Evolutionary conservation across 2,113 vertebrate species (phyloP).

Genomic region (Electrona antarctica): DNA sequence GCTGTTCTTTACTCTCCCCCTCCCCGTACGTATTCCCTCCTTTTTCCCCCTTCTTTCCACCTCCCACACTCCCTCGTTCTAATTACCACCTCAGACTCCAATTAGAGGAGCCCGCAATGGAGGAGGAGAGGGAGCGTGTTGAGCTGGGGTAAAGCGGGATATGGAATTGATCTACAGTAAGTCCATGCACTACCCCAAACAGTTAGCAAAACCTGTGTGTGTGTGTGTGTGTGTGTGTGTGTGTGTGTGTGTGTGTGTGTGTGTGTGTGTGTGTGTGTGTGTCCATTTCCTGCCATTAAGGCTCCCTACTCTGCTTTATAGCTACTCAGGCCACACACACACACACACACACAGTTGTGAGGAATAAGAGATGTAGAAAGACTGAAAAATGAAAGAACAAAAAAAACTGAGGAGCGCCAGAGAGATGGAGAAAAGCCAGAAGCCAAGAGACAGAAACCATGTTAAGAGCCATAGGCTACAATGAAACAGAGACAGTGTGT

Average conservation of each 20-base stretch:
- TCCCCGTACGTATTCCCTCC: not conserved
- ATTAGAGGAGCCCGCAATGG: constrained; percentile 77
- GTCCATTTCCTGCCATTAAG: constrained; percentile 63
- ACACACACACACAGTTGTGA: no score
- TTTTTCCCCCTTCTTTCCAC: constrained; percentile 14
- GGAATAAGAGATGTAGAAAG: no score
- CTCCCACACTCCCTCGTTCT: constrained; percentile 54
- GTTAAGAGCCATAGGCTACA: no score
- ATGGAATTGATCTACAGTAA: no score
- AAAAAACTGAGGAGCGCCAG: no score
- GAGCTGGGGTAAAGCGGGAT: constrained; percentile 5
- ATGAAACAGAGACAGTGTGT: no score
- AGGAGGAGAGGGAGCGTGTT: constrained; percentile 33
- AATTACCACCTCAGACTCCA: constrained; percentile 79
- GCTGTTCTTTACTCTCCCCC: not conserved
- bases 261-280: no score
- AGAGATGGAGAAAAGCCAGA: no score
- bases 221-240: not conserved
- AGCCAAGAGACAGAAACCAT: no score
- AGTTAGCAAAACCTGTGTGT: not conserved
- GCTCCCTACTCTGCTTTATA: constrained; percentile 23
- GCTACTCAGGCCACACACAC: no score
- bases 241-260: not conserved
- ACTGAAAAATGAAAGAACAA: no score
- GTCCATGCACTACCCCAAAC: no score